These are phyloP conservation scores for Hyposoter didymator DNA, from an alignment of 2,888 invertebrate genomes.

Conservation along the genomic window DNA sequence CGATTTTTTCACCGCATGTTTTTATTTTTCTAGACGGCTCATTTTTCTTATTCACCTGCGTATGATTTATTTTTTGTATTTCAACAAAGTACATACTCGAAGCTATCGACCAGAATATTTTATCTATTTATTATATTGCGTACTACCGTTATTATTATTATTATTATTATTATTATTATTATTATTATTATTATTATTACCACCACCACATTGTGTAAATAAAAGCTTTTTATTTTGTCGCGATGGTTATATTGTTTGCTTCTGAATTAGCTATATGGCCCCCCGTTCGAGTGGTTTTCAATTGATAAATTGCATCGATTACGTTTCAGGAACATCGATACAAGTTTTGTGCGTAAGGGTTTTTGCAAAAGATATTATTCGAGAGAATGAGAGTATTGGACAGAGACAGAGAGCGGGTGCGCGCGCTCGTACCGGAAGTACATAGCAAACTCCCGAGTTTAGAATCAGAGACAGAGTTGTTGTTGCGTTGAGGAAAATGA, in stretches of 20 bases:
- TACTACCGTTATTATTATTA: constrained; percentile 62
- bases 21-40: neutral
- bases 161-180: constrained; percentile 45
- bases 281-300: constrained; percentile 10
- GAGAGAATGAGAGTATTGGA: constrained; percentile 67
- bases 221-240: constrained; percentile 76
- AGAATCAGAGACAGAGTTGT: constrained; percentile 65
- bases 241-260: constrained; percentile 41
- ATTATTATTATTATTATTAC: constrained; percentile 33
- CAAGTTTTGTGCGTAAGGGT: constrained; percentile 55
- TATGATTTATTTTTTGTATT: neutral
- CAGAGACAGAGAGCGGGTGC: constrained; percentile 69
- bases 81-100: neutral
- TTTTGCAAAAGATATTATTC: constrained; percentile 35
- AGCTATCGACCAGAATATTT: neutral
- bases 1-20: neutral
- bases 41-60: neutral
- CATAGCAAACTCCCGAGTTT: constrained; percentile 9
- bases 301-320: constrained; percentile 48
- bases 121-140: constrained; percentile 23
- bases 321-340: constrained; percentile 61
- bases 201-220: constrained; percentile 71
- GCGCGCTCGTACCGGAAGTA: too few relatives aligned
- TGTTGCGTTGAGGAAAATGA: neutral
- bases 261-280: neutral